Evolutionary conservation across 2,113 vertebrate species (phyloP).

Genomic region (Pelecanus crispus): DNA sequence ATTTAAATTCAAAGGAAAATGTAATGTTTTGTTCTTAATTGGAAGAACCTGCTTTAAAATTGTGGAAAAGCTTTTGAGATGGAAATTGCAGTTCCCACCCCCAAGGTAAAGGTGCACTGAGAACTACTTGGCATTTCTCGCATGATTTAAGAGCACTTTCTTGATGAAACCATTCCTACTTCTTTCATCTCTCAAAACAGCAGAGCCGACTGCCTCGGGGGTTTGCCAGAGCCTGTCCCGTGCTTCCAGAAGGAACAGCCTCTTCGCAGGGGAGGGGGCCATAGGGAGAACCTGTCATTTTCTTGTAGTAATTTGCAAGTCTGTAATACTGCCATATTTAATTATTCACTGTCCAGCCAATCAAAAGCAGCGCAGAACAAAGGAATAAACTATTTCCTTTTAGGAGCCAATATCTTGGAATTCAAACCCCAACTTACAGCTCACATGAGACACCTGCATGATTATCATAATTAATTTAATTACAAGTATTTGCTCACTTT

Average conservation of each 20-base stretch:
- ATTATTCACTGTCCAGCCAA: neutral
- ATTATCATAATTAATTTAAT: constrained; percentile 40
- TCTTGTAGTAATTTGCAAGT: neutral
- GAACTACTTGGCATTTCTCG: neutral
- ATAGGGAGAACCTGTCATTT: neutral
- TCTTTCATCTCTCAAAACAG: neutral
- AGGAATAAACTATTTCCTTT: neutral
- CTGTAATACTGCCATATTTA: neutral
- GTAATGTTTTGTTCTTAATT: neutral
- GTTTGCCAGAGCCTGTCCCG: neutral
- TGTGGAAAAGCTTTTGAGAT: neutral
- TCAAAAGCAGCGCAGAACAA: neutral
- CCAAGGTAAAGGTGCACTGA: neutral
- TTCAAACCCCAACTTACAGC: neutral
- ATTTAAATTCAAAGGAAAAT: neutral
- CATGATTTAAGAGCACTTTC: neutral
- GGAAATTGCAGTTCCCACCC: neutral
- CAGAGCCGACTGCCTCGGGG: neutral
- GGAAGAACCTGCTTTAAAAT: neutral
- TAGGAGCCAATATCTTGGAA: neutral
- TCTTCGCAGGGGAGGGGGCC: accelerated
- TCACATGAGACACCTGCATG: neutral
- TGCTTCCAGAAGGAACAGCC: neutral
- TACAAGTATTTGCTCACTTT: constrained; percentile 3
- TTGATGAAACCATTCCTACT: neutral